Percentiles rank a stretch among this genome's conserved stretches.
Conservation (phyloP, 2,888 invertebrate species). For the Neoitamus cyanurus region DNA sequence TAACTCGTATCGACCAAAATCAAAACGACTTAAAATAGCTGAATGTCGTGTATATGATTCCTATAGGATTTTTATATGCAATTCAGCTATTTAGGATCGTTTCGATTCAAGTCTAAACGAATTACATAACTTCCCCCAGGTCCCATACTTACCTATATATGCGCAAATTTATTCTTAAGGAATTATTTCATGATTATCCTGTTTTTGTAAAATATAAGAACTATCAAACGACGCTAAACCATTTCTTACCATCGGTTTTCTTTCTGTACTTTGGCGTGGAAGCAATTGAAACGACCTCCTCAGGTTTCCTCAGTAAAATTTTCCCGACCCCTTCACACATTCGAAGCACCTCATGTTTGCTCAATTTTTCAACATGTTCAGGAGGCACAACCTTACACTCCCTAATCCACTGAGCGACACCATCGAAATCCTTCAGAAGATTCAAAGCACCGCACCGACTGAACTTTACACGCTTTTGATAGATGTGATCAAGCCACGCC, state of each 20-base stretch:
- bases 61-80: too few relatives aligned
- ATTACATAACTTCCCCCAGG: too few relatives aligned
- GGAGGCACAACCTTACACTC: conserved; percentile 71
- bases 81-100: too few relatives aligned
- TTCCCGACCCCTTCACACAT: conserved; percentile 89
- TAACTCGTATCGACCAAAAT: too few relatives aligned
- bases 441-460: conserved; percentile 83
- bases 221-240: too few relatives aligned
- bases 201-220: not conserved
- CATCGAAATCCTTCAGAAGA: conserved; percentile 83
- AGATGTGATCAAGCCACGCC: conserved; percentile 89
- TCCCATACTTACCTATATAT: too few relatives aligned
- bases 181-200: too few relatives aligned
- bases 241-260: conserved; percentile 55
- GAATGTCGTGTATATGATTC: too few relatives aligned
- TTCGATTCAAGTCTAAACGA: too few relatives aligned
- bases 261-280: conserved; percentile 63
- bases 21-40: too few relatives aligned
- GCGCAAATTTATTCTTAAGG: too few relatives aligned
- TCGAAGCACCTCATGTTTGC: conserved; percentile 68
- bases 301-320: conserved; percentile 81
- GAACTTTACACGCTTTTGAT: conserved; percentile 83
- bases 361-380: conserved; percentile 65
- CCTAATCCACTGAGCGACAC: conserved; percentile 80
- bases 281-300: conserved; percentile 84